Base-by-base conservation (phyloP, 2,113 vertebrate genomes). In the Proteles cristata region DNA sequence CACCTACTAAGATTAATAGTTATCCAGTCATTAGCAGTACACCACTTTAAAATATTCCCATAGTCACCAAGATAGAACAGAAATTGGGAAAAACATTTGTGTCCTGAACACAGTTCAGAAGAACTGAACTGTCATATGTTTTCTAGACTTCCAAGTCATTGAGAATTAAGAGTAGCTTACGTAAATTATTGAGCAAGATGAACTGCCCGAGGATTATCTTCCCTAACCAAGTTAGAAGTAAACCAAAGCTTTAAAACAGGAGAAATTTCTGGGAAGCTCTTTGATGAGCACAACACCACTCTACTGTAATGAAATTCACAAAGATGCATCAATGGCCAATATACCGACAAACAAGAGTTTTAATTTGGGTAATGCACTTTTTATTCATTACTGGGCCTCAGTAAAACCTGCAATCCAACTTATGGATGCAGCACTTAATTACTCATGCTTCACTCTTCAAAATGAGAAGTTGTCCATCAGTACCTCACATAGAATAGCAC, bases 291-390 rank as follows among this genome's bases (percentile, higher is more conserved):
- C 19, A 66, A 97, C 73, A 95, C 69, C 82, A 91, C 58, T 50
- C 92, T 92, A 95, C 33, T 31, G 39, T 96, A 97, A 98, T 98
- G 97, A 97, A 98, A 98, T 98, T 96, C 97, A 98, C 96, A 97
- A 97, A 97, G 95, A 83, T 94, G 96, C 50, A 92, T 94, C 98
- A 93, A 96, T 94, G 97, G 94, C 95, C 97, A 98, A 98, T 88
- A 97, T 90, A 97, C 69, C 97, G 98, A 97, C 98, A 97, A 58
- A 84, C 81, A 31, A 82, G 96, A 97, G 97, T 98, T 99, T 95
- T 98, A 98, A 99, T 99, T 98, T 98, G 92, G 96, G 98, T 99
- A 99, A 98, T 98, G 98, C 88, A 98, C 97, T 98, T 98, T 98
- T 98, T 98, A 98, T 98, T 99, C 98, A 98, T 98, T 98, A 98